A percentile compares a stretch with the other conserved stretches of the same genome.
phyloP scores from a whole-genome alignment of 2,797 vertebrate genomes.

The Onychomys arenicola region DNA sequence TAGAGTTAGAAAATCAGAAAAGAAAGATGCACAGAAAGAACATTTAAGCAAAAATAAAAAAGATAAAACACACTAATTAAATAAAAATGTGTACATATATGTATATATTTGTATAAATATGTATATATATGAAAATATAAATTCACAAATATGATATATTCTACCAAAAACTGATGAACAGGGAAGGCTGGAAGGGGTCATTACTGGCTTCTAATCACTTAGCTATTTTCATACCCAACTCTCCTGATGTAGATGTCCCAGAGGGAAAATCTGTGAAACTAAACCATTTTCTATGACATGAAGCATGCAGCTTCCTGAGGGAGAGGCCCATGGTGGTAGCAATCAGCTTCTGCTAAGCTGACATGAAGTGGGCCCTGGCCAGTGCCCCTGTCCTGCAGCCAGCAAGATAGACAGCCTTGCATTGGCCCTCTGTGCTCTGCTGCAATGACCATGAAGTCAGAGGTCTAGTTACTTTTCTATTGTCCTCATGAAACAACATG shows the following conservation, averaged over 20 bases:
- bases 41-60: background rate
- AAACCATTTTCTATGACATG: too few species aligned
- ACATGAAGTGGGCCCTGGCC: accelerated
- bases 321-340: accelerated
- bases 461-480: too few species aligned
- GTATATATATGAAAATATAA: background rate
- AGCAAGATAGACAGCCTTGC: accelerated
- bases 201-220: accelerated
- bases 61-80: background rate
- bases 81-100: background rate
- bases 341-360: too few species aligned
- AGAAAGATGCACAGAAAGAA: background rate
- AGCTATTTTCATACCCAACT: accelerated
- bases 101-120: too few species aligned
- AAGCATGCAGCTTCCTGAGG: background rate
- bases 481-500: background rate
- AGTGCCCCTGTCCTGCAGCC: accelerated
- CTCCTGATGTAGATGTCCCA: background rate
- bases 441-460: accelerated
- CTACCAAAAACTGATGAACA: background rate
- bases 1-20: background rate
- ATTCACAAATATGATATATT: accelerated
- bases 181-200: background rate
- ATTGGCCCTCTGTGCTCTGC: accelerated
- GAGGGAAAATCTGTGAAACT: background rate